Conservation (phyloP, 2,113 vertebrate species). For the Pachypanchax playfairii region DNA sequence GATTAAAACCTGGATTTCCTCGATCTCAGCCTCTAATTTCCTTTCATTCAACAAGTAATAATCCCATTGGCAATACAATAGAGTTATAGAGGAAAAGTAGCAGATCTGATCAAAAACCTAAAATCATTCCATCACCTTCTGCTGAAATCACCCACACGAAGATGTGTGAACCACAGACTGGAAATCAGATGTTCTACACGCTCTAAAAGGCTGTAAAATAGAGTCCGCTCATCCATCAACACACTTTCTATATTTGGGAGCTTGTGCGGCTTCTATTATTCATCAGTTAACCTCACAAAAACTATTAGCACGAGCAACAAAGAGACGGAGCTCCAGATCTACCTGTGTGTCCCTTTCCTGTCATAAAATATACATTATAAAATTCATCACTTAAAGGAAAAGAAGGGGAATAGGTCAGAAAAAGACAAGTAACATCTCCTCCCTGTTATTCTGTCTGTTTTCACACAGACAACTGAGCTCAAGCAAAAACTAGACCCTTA, state of each 20-base stretch:
- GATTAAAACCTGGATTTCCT: conserved; percentile 46
- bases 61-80: conserved; percentile 15
- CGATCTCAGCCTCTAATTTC: conserved; percentile 3
- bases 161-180: no score
- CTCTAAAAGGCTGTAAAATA: no score
- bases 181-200: no score
- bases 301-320: conserved; percentile 13
- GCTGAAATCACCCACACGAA: background rate
- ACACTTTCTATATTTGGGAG: background rate
- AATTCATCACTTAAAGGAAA: conserved; percentile 5
- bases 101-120: background rate
- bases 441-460: no score
- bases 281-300: conserved; percentile 32
- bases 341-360: background rate
- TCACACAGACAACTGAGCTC: no score
- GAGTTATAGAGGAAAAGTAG: background rate
- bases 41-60: conserved; percentile 29
- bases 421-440: conserved; percentile 4
- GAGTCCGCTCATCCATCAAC: no score
- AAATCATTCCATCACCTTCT: conserved; percentile 1
- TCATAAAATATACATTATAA: conserved; percentile 42
- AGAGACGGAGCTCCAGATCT: conserved; percentile 4
- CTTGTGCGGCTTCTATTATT: conserved; percentile 48
- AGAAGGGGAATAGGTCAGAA: conserved; percentile 5
- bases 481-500: no score